Base-by-base conservation (phyloP, 1,140 invertebrate species). In the Listronotus bonariensis region DNA sequence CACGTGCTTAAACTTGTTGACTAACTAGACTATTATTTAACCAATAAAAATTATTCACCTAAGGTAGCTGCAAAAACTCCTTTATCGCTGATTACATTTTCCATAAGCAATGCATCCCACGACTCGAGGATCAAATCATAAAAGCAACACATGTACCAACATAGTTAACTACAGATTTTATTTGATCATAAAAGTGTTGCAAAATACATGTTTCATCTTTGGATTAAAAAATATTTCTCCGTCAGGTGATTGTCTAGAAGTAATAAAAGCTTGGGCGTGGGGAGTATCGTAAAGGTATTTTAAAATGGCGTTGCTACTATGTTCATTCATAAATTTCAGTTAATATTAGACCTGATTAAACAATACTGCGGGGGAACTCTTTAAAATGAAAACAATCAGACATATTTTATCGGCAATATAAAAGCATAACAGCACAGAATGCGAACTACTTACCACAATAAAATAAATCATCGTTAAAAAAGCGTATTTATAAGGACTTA, bases 161-260 rank as follows among this genome's bases (percentile, higher is more conserved):
- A 42, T 42, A 55, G 18, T 41, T 15, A 26, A 26, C 20, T 17
- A 3, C 7, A 15, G 42, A 9, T 45, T 45, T 45, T 45, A 45
- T 45, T 56, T 46, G 41, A 48, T 57, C 41, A 57, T 57, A 57
- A 57, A 57, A 57, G 14, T 34, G 41, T 34, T 34, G 55, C 55
- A 46, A 48, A 57, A 32, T 31, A n/a, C 42, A 46, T 34, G 41
- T 38, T 48, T 11, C 26, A 36, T 45, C 55, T 46, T 51, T 51
- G 2, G n/a, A 20, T 26, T 51, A 20, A 14, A 31, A 10, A 31
- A 34, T 51, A 46, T 9, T 46, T 12, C 15, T 55, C 20, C 14
- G 38, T 55, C 53, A 55, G 38, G 36, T 55, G 53, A 9, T 41
- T 36, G 31, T 52, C 12, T 38, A 15, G 26, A 15, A 36, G 55